Percentiles rank a stretch among this genome's conserved stretches.
Conservation (phyloP, 2,888 invertebrate species). For the Zaprionus obscuricornis region DNA sequence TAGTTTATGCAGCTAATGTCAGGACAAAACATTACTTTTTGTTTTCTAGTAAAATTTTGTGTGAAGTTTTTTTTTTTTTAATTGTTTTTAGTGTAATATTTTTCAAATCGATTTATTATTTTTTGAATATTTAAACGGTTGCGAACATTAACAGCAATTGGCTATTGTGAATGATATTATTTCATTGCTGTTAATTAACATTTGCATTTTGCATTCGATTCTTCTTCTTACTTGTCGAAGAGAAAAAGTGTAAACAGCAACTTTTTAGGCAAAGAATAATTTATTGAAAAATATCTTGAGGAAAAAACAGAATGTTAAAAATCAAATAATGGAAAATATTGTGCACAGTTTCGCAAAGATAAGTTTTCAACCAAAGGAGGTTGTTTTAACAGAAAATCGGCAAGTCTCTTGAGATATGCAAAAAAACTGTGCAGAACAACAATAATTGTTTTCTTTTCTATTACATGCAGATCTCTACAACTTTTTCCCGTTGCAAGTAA, state of each 20-base stretch:
- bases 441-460: background rate
- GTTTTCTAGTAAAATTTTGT: too few species aligned
- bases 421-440: background rate
- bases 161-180: too few species aligned
- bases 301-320: constrained; percentile 36
- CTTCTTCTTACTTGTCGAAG: constrained; percentile 27
- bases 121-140: too few species aligned
- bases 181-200: too few species aligned
- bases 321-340: constrained; percentile 77
- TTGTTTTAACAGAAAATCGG: constrained; percentile 69
- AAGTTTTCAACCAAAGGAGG: constrained; percentile 69
- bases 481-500: constrained; percentile 12
- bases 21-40: too few species aligned
- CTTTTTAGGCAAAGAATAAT: constrained; percentile 4
- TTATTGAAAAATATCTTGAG: constrained; percentile 12
- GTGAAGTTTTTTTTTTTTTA: too few species aligned
- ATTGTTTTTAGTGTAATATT: too few species aligned
- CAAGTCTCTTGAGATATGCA: constrained; percentile 30
- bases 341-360: constrained; percentile 78
- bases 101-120: too few species aligned
- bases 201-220: too few species aligned
- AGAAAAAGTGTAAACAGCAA: constrained; percentile 34
- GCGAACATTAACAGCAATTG: too few species aligned
- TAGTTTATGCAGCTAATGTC: too few species aligned
- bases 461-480: constrained; percentile 30